phyloP scores from a whole-genome alignment of 2,797 vertebrate genomes.

The Vespertilio murinus region DNA sequence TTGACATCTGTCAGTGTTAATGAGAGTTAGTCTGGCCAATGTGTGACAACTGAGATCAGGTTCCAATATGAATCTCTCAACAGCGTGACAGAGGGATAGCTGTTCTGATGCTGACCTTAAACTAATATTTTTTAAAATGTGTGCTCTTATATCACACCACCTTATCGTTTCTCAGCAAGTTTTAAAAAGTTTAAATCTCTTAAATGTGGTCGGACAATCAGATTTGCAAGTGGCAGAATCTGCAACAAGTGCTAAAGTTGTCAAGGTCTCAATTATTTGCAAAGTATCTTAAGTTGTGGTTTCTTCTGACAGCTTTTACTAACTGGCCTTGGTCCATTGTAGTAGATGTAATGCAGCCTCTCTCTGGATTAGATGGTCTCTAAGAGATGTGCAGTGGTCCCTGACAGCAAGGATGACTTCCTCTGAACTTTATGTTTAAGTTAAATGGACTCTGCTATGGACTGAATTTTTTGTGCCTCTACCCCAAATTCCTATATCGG shows the following conservation, averaged over 20 bases:
- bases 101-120: background rate
- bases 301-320: background rate
- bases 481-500: background rate
- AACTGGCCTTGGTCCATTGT: background rate
- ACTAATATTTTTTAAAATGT: background rate
- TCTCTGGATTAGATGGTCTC: conserved; percentile 9
- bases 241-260: background rate
- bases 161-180: background rate
- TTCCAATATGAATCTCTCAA: background rate
- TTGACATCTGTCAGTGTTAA: background rate
- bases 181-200: conserved; percentile 4
- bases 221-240: conserved; percentile 4
- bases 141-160: background rate
- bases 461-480: background rate
- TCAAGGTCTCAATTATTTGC: background rate
- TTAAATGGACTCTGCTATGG: background rate
- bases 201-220: background rate
- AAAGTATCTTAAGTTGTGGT: background rate
- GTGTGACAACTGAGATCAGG: background rate
- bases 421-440: background rate
- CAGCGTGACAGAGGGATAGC: background rate
- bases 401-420: background rate
- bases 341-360: background rate
- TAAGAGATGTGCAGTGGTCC: background rate
- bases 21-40: background rate